Evolutionary conservation across 2,113 vertebrate genomes (phyloP), one percentile per base, ranked within the genome.

Genomic region (Astur gentilis): DNA sequence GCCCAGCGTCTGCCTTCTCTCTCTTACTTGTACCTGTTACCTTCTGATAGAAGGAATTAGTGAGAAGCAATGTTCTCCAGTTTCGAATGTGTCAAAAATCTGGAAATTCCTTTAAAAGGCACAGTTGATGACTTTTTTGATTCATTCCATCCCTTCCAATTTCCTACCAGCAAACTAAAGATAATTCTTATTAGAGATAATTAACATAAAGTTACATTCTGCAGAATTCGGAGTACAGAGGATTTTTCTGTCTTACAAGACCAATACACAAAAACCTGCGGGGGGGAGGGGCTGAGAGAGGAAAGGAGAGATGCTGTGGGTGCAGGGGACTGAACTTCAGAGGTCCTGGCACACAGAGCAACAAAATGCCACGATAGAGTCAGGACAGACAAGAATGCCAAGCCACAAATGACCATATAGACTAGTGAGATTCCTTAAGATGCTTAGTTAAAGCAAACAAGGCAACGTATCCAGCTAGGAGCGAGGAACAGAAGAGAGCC

Each of bases 361-460:
- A 58, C 61, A 79, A 76, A 44, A 1, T 1, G 9, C 31, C 31
- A 21, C 1, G 1, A 14, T 2, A 26, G 52, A 60, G 26, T 73
- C 76, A 90, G 26, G 42, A 66, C 45, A 45, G 40, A 54, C 36
- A 73, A 85, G 95, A 96, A 78, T 16, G 87, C 91, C 96, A 97
- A 97, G 73, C 94, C 95, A 93, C 96, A 94, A 95, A 95, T 90
- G 85, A 93, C 60, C 34, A 1, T 62, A 94, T 58, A 76, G 71
- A 85, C 70, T 44, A 94, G 50, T 75, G 49, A 89, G 87, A 61
- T 86, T 89, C 79, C 42, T 94, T 75, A 72, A 83, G 85, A 87
- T 78, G 71, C 79, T 94, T 78, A 89, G 81, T 93, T 96, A 83
- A 86, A 94, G 67, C 72, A 90, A 95, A 89, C 47, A 76, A 62